Evolutionary conservation across 2,888 invertebrate genomes (phyloP).

Genomic region (Operophtera brumata): DNA sequence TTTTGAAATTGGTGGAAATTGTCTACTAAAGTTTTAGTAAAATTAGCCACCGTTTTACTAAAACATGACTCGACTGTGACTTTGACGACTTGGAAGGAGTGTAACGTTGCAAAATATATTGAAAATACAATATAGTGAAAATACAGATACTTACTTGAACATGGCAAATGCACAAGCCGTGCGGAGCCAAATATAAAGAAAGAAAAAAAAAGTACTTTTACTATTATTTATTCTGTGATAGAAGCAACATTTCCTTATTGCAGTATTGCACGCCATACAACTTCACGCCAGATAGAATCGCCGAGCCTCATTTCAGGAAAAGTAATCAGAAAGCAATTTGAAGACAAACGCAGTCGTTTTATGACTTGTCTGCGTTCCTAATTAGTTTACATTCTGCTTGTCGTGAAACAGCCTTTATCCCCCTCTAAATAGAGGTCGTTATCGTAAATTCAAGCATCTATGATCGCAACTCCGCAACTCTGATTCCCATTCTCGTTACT

Average conservation of each 20-base stretch:
- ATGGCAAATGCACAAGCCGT: too few relatives aligned
- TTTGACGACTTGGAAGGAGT: too few relatives aligned
- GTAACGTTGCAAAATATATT: too few relatives aligned
- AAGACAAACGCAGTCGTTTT: slow-evolving; percentile 25
- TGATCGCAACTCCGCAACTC: slow-evolving; percentile 18
- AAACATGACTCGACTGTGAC: too few relatives aligned
- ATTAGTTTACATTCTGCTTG: slow-evolving; percentile 25
- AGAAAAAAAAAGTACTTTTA: too few relatives aligned
- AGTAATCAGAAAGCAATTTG: slow-evolving; percentile 31
- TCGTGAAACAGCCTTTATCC: slow-evolving; percentile 17
- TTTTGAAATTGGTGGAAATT: too few relatives aligned
- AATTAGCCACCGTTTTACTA: too few relatives aligned
- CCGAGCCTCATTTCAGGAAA: slow-evolving; percentile 18
- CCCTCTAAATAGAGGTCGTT: slow-evolving; percentile 2
- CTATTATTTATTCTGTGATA: too few relatives aligned
- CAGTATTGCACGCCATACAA: slow-evolving; percentile 6
- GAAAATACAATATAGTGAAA: too few relatives aligned
- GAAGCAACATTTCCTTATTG: not conserved
- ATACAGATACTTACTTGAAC: too few relatives aligned
- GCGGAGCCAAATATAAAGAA: too few relatives aligned
- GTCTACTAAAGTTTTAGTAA: too few relatives aligned
- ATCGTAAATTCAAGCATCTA: slow-evolving; percentile 2
- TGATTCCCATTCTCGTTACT: slow-evolving; percentile 39
- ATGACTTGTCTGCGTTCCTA: slow-evolving; percentile 32
- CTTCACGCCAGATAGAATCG: slow-evolving; percentile 9